A percentile compares a stretch with the other conserved stretches of the same genome.
Evolutionary conservation across 2,797 vertebrate species (phyloP).

Genomic region (Limosa lapponica): DNA sequence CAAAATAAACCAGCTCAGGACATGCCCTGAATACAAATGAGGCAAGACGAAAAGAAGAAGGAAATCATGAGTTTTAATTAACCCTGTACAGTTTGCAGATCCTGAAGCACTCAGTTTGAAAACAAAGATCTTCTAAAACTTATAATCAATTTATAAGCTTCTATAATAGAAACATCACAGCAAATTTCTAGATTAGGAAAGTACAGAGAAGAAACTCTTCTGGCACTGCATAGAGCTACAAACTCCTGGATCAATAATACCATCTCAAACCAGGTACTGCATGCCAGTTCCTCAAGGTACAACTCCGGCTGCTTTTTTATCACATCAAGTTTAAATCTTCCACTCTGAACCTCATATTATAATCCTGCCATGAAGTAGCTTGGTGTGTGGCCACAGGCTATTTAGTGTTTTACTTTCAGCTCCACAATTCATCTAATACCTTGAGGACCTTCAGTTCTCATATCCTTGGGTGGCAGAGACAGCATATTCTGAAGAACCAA

Average conservation of each 20-base stretch:
- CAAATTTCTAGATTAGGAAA: not conserved
- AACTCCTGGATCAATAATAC: not conserved
- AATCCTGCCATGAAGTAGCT: not conserved
- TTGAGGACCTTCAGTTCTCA: not conserved
- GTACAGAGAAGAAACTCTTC: not conserved
- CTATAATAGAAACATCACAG: not conserved
- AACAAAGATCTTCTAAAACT: not conserved
- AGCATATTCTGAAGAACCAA: not conserved
- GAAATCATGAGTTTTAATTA: constrained; percentile 36
- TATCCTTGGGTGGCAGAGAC: not conserved
- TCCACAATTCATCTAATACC: not conserved
- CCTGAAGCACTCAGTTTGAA: not conserved
- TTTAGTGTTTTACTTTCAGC: not conserved
- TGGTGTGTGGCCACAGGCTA: not conserved
- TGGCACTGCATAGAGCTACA: not conserved
- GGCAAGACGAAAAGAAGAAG: not conserved
- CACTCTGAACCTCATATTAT: not conserved
- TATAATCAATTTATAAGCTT: not conserved
- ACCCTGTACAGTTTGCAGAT: not conserved
- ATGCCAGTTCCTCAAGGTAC: not conserved
- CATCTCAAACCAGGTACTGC: not conserved
- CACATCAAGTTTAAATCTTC: not conserved
- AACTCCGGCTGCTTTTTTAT: not conserved
- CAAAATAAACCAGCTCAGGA: constrained; percentile 58
- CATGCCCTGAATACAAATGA: constrained; percentile 33